phyloP scores from a whole-genome alignment of 2,797 vertebrate genomes.

The Cryptoprocta ferox region DNA sequence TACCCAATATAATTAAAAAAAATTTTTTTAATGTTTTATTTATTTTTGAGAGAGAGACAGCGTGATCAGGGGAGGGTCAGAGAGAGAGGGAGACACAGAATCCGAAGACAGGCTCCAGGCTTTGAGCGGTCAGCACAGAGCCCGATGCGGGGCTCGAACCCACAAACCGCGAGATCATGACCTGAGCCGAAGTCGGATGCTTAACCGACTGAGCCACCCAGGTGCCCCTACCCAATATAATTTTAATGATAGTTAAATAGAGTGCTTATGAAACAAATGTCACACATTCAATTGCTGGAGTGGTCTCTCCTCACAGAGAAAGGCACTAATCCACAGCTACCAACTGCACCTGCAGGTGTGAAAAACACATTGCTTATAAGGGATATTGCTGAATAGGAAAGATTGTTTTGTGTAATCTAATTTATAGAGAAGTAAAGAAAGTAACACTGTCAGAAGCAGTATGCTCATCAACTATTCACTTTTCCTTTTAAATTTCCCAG shows the following conservation, averaged over 20 bases:
- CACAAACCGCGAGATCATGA: too few species aligned
- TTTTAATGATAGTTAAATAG: constrained; percentile 37
- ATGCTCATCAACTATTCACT: background rate
- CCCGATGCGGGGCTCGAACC: too few species aligned
- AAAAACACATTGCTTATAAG: background rate
- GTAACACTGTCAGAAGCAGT: background rate
- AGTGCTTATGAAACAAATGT: constrained; percentile 27
- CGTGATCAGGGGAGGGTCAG: too few species aligned
- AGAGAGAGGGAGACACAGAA: too few species aligned
- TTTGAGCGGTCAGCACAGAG: too few species aligned
- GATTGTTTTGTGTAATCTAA: background rate
- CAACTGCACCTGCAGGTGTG: background rate
- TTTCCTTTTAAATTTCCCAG: background rate
- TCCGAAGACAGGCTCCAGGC: too few species aligned
- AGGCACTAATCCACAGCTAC: background rate
- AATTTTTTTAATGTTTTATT: too few species aligned
- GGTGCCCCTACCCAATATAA: constrained; percentile 61
- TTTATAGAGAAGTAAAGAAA: background rate
- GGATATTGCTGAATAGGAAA: background rate
- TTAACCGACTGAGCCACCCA: too few species aligned
- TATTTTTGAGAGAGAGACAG: too few species aligned
- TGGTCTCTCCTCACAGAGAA: background rate
- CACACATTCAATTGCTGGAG: background rate
- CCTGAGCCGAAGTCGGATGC: too few species aligned
- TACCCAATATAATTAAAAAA: constrained; percentile 62